Conservation (phyloP, 2,113 vertebrate species). For the Scomber japonicus region DNA sequence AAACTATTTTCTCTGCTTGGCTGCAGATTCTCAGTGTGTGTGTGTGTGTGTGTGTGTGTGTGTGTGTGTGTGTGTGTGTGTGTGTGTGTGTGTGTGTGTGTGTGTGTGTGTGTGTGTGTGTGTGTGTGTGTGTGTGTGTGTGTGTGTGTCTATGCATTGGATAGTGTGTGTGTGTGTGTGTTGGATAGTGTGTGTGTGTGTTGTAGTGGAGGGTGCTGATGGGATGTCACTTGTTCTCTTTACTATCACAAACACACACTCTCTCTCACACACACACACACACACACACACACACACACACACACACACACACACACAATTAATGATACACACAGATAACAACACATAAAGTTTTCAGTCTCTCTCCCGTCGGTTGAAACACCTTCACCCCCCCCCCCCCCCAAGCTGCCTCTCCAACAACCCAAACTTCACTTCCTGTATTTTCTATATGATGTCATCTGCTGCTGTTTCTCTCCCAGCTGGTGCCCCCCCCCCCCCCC, state of each 20-base stretch:
- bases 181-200: neutral
- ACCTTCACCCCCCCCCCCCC: no score
- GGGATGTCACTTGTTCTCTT: conserved; percentile 63
- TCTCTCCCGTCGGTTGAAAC: no score
- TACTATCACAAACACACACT: conserved; percentile 45
- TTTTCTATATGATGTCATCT: no score
- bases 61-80: conserved; percentile 38
- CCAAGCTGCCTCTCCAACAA: no score
- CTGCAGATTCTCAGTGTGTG: conserved; percentile 65
- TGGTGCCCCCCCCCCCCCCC: no score
- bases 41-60: conserved; percentile 48
- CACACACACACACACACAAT: neutral
- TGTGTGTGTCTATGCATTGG: conserved; percentile 27
- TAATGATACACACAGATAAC: no score
- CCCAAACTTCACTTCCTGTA: no score
- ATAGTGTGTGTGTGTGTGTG: conserved; percentile 9
- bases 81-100: conserved; percentile 1
- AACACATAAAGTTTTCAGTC: no score
- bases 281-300: neutral
- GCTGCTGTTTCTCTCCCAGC: no score
- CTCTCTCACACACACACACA: conserved; percentile 19
- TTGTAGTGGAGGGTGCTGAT: conserved; percentile 21
- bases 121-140: conserved; percentile 50
- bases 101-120: conserved; percentile 54
- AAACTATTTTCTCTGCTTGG: conserved; percentile 83